Base-by-base conservation (phyloP, 2,888 invertebrate genomes). In the Ligdia adustata region DNA sequence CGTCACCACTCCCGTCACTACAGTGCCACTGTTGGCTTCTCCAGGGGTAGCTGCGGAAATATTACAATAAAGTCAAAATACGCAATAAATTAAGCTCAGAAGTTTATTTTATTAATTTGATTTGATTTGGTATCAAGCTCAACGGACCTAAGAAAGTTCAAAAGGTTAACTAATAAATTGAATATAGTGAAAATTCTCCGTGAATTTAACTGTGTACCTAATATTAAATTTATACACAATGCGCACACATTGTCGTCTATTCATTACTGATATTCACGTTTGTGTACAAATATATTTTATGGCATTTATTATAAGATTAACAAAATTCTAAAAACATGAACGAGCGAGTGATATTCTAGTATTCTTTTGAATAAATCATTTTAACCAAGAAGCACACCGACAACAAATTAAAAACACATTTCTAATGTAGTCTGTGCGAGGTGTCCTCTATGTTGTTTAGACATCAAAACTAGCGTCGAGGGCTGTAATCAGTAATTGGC, bases 1-100 rank as follows among this genome's bases (percentile, higher is more conserved):
- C 56, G 92, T 91, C 72, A 91, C 92, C 60, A 92, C 90, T 69
- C 83, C 92, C 68, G 93, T 91, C 60, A 82, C 86, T 62, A 87
- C 87, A 49, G 86, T 79, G 57, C 82, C 82, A 63, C 79, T 77
- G 68, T 85, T 89, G 66, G 89, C 83, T 79, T 89, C 89, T 88
- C 89, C 89, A 84, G 89, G 84, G 86, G 89, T 86, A 85, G 87
- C 89, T 90, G 55, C n/a, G n/a, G n/a, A n/a, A n/a, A n/a, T n/a
- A n/a, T n/a, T n/a, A n/a, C n/a, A n/a, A n/a, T n/a, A n/a, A n/a
- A n/a, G n/a, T n/a, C n/a, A n/a, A n/a, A n/a, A n/a, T n/a, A n/a
- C n/a, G n/a, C n/a, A n/a, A n/a, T n/a, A n/a, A n/a, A n/a, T n/a
- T n/a, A n/a, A n/a, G n/a, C n/a, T n/a, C n/a, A n/a, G n/a, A n/a